Evolutionary conservation across 1,140 invertebrate species (phyloP).

Genomic region (Yoshiicerus persimilis): DNA sequence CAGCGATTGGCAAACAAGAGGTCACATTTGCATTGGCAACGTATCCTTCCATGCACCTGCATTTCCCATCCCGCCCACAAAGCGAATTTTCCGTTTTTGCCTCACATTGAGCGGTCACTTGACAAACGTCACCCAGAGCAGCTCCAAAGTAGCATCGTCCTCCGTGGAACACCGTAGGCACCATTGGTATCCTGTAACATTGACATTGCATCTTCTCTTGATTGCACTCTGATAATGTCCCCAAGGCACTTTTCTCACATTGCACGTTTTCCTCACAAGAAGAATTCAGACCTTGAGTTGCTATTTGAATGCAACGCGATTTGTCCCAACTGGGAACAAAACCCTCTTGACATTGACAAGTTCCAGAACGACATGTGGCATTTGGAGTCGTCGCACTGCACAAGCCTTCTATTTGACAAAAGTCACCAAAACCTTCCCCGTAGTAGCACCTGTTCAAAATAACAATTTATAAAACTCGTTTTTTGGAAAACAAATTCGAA

Average conservation of each 20-base stretch:
- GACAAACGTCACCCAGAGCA: constrained; percentile 47
- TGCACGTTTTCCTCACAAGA: constrained; percentile 48
- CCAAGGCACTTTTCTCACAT: constrained; percentile 46
- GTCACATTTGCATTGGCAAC: constrained; percentile 28
- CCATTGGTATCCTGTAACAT: constrained; percentile 46
- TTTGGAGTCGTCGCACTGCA: constrained; percentile 42
- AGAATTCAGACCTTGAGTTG: constrained; percentile 41
- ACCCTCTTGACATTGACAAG: constrained; percentile 44
- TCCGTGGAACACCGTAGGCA: constrained; percentile 41
- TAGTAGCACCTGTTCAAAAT: constrained; percentile 41
- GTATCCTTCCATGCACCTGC: constrained; percentile 33
- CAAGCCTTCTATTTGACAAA: constrained; percentile 48
- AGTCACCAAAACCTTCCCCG: constrained; percentile 45
- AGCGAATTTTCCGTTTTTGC: constrained; percentile 33
- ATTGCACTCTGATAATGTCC: constrained; percentile 48
- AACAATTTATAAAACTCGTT: too few species aligned
- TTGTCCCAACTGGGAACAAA: constrained; percentile 46
- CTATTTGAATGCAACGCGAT: constrained; percentile 43
- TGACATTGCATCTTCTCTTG: constrained; percentile 47
- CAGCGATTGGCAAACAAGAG: constrained; percentile 14
- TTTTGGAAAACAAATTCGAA: too few species aligned
- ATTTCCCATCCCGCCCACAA: constrained; percentile 47
- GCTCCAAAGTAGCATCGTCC: constrained; percentile 47
- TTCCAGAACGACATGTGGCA: constrained; percentile 37
- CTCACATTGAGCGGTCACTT: constrained; percentile 41